Evolutionary conservation across 1,140 invertebrate genomes (phyloP).

Genomic region (Mesaphorura yosii): DNA sequence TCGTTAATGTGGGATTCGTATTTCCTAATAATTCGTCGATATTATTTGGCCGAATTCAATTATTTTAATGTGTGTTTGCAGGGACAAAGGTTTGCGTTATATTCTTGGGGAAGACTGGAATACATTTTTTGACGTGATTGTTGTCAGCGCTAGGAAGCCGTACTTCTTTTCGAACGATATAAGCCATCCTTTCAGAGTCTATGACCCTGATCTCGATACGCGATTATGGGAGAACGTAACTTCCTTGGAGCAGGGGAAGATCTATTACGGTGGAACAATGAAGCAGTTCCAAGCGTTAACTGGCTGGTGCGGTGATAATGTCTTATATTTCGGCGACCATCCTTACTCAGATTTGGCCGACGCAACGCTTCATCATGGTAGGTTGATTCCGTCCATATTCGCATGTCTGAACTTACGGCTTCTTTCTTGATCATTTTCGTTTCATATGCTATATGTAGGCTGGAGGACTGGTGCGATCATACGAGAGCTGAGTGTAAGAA

Average conservation of each 20-base stretch:
- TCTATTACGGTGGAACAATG: conserved; percentile 91
- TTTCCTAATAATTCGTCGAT: background rate
- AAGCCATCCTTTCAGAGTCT: conserved; percentile 75
- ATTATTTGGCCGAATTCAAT: background rate
- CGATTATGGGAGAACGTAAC: conserved; percentile 85
- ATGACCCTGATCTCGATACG: conserved; percentile 63
- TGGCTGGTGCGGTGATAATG: conserved; percentile 80
- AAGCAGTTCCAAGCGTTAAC: conserved; percentile 81
- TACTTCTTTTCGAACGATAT: conserved; percentile 73
- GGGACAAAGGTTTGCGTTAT: conserved; percentile 81
- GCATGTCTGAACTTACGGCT: background rate
- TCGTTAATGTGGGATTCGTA: too few relatives aligned
- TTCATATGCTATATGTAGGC: too few relatives aligned
- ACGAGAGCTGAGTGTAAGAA: conserved; percentile 66
- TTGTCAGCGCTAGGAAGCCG: conserved; percentile 82
- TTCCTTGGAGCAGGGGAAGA: conserved; percentile 69
- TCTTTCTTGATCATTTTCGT: background rate
- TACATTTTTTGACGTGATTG: conserved; percentile 84
- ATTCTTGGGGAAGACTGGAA: conserved; percentile 81
- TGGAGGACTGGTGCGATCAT: conserved; percentile 98
- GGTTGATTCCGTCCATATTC: background rate
- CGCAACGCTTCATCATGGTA: conserved; percentile 88
- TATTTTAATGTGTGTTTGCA: conserved; percentile 39
- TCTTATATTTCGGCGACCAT: conserved; percentile 95
- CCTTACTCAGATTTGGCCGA: conserved; percentile 95